Evolutionary conservation across 2,113 vertebrate genomes (phyloP).

Genomic region (Mus pahari): DNA sequence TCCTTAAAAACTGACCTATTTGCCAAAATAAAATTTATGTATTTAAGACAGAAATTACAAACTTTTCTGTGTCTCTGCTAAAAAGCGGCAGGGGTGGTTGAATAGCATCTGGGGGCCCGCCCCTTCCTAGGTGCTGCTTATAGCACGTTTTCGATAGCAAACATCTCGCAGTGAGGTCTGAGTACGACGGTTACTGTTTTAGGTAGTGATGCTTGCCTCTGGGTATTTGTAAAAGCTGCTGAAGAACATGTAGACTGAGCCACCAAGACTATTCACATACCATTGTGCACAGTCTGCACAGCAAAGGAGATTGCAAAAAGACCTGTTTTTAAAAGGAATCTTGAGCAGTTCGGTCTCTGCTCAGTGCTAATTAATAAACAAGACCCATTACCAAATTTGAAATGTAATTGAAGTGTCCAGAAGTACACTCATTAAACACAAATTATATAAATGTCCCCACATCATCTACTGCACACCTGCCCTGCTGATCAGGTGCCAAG

Average conservation of each 20-base stretch:
- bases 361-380: background rate
- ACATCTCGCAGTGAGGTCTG: fast-evolving
- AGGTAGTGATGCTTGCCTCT: background rate
- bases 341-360: background rate
- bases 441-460: background rate
- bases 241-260: background rate
- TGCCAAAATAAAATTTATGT: background rate
- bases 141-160: background rate
- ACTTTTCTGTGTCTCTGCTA: background rate
- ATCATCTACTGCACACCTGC: background rate
- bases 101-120: background rate
- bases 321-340: background rate
- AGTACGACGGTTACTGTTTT: background rate
- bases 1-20: background rate
- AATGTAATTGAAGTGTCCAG: background rate
- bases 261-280: no score
- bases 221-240: background rate
- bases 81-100: background rate
- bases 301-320: background rate
- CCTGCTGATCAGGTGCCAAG: background rate
- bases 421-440: background rate
- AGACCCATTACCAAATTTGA: background rate
- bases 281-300: no score
- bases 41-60: background rate
- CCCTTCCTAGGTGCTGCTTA: background rate